phyloP scores from a whole-genome alignment of 2,888 invertebrate species.

The Drosophila anceps region DNA sequence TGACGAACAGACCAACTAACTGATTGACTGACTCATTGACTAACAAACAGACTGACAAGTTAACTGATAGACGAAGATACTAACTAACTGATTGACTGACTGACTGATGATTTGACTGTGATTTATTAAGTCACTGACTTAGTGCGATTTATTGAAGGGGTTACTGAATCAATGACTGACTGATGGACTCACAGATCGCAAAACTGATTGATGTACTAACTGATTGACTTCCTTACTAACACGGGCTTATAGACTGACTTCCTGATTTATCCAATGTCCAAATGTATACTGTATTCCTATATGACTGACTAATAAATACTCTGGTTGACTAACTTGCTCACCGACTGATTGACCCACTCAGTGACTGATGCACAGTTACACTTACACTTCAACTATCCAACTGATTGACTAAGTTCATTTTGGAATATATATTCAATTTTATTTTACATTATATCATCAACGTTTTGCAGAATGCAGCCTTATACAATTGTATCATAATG shows the following conservation, averaged over 20 bases:
- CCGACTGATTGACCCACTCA: background rate
- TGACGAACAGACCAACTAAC: too few relatives aligned
- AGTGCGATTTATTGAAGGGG: too few relatives aligned
- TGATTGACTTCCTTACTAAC: background rate
- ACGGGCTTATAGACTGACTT: too few relatives aligned
- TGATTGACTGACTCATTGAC: too few relatives aligned
- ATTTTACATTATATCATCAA: slow-evolving; percentile 1
- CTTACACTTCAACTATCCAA: background rate
- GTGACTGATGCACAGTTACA: background rate
- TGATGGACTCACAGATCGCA: background rate
- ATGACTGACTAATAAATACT: background rate
- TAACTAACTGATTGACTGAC: too few relatives aligned
- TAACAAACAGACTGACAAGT: too few relatives aligned
- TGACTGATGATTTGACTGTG: too few relatives aligned
- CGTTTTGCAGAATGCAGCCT: background rate
- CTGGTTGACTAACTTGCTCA: background rate
- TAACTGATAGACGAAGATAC: too few relatives aligned
- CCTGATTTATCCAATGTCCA: background rate
- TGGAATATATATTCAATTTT: background rate
- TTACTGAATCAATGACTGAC: background rate
- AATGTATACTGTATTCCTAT: too few relatives aligned
- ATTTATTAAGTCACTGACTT: too few relatives aligned
- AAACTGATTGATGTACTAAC: background rate
- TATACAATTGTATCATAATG: slow-evolving; percentile 34
- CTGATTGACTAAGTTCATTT: slow-evolving; percentile 1